These are phyloP conservation scores for Desmophyllum pertusum DNA, from an alignment of 92 coral and sea anemone species.

Conservation along the genomic window DNA sequence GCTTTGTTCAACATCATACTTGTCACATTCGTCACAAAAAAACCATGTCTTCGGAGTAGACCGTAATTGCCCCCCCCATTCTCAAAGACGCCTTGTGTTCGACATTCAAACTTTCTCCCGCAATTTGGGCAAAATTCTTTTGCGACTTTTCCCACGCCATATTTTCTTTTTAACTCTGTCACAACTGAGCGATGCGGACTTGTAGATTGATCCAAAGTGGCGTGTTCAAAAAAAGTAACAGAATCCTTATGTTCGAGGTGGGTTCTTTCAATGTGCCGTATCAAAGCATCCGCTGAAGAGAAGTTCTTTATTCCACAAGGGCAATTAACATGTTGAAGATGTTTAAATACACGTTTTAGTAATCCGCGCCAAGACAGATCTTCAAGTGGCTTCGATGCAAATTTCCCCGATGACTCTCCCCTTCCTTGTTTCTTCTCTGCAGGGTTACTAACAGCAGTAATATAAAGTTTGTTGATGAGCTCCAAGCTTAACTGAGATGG, in stretches of 20 bases:
- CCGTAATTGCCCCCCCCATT: too few species aligned
- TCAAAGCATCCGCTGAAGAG: conserved; percentile 39
- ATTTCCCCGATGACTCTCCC: conserved; percentile 40
- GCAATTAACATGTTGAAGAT: conserved; percentile 19
- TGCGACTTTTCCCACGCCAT: background rate
- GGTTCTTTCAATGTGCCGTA: conserved; percentile 38
- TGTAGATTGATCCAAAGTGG: background rate
- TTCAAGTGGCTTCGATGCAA: conserved; percentile 41
- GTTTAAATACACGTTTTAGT: conserved; percentile 28
- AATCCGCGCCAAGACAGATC: conserved; percentile 38
- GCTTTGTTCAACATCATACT: too few species aligned
- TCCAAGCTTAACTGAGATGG: conserved; percentile 37
- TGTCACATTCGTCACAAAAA: too few species aligned
- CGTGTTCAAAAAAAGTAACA: background rate
- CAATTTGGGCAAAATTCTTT: too few species aligned
- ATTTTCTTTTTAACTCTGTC: background rate
- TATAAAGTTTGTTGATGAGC: conserved; percentile 22
- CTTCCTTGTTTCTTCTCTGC: conserved; percentile 40
- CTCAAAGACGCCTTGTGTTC: too few species aligned
- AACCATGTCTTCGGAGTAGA: too few species aligned
- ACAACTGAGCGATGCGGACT: too few species aligned
- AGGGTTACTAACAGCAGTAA: conserved; percentile 34
- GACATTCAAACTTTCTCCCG: too few species aligned
- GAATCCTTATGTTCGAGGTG: conserved; percentile 31
- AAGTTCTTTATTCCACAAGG: conserved; percentile 31